phyloP scores from a whole-genome alignment of 2,888 invertebrate species.

The Neoitamus cyanurus region DNA sequence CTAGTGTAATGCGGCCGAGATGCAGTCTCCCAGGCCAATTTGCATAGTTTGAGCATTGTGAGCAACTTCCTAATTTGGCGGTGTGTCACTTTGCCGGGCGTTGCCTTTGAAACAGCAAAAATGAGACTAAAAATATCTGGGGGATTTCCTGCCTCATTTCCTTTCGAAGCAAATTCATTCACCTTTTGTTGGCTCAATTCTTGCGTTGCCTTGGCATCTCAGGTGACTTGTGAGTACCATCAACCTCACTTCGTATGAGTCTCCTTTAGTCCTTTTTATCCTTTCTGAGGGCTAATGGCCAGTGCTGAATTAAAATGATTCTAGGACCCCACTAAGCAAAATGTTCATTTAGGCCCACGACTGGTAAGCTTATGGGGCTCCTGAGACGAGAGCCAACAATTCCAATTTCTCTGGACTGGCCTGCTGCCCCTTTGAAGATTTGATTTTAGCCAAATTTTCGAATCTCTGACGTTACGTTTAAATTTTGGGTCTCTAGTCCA shows the following conservation, averaged over 20 bases:
- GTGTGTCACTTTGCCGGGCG: background rate
- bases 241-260: background rate
- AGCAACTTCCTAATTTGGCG: background rate
- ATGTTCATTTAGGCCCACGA: too few relatives aligned
- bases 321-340: too few relatives aligned
- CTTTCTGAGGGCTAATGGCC: too few relatives aligned
- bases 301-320: too few relatives aligned
- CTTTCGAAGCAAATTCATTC: background rate
- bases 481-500: too few relatives aligned
- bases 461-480: too few relatives aligned
- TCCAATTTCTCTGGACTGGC: too few relatives aligned
- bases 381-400: too few relatives aligned
- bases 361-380: too few relatives aligned
- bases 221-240: background rate
- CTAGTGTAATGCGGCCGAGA: background rate
- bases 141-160: background rate
- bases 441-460: too few relatives aligned
- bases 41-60: background rate
- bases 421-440: too few relatives aligned
- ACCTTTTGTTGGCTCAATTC: background rate
- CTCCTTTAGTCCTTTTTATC: background rate
- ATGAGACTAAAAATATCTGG: background rate
- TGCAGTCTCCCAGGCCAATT: background rate
- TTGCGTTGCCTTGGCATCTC: background rate
- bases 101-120: background rate